Evolutionary conservation across 2,888 invertebrate genomes (phyloP), one percentile per base, ranked within the genome.

Genomic region (Resseliella maxima): DNA sequence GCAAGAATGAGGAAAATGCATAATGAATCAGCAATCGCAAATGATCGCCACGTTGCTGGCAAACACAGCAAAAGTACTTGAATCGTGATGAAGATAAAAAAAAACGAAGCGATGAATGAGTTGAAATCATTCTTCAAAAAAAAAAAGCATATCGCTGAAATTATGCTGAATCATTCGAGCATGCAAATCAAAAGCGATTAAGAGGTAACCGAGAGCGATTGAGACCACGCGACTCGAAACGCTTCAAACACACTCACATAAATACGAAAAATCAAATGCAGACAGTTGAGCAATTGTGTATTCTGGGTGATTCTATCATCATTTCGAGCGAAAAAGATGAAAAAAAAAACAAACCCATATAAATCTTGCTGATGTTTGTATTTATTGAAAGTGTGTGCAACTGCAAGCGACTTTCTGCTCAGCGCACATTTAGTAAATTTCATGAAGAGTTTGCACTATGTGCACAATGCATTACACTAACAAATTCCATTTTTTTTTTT

Each of bases 191-290:
- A 83, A 83, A 36, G 38, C 83, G 83, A 83, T 83, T 83, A 83
- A 83, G 83, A 83, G 83, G 83, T 83, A 83, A 83, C 83, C 72
- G n/a, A 72, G 72, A 72, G 72, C 72, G 72, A 72, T 72, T 72
- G 72, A 72, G 72, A 72, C 72, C 72, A 72, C 72, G 72, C 72
- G 72, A 83, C 83, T 83, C 24, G 36, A 24, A 83, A 35, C 36
- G 72, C 72, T 35, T 31, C 35, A 72, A 64, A 31, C 72, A 72
- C 24, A 72, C 35, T 18, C 72, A 35, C 72, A n/a, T 3, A 72
- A 1, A 72, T 15, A 72, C 31, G 35, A 83, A 83, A 36, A 83
- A 83, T 12, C 36, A 83, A 83, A 83, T 36, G 12, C 36, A 72
- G 31, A 35, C 72, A 72, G 46, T 59, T 24, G 59, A 59, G 59